Conservation (phyloP, 1,140 invertebrate genomes). For the Drosophila ercepeae region DNA sequence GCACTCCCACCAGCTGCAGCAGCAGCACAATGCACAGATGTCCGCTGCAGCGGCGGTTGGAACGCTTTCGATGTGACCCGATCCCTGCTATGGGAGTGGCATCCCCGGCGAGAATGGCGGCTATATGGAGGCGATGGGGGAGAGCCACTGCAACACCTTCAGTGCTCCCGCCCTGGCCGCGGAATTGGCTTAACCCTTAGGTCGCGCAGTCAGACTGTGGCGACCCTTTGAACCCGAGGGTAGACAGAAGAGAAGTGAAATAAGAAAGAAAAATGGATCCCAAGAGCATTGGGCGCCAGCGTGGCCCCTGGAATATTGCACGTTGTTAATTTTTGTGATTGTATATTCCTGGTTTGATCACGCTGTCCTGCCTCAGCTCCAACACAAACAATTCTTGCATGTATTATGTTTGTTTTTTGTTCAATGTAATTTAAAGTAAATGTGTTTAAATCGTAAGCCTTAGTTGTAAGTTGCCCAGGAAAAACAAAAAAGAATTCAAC, state of each 20-base stretch:
- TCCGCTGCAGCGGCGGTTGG: slow-evolving; percentile 72
- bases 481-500: slow-evolving; percentile 54
- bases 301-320: slow-evolving; percentile 73
- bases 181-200: slow-evolving; percentile 59
- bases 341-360: slow-evolving; percentile 68
- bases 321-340: slow-evolving; percentile 83
- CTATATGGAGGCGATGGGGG: slow-evolving; percentile 53
- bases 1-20: slow-evolving; percentile 75
- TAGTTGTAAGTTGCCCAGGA: slow-evolving; percentile 52
- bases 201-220: slow-evolving; percentile 52
- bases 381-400: slow-evolving; percentile 31
- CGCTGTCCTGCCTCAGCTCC: slow-evolving; percentile 16
- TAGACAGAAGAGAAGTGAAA: neutral
- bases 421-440: slow-evolving; percentile 58
- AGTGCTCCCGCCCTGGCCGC: slow-evolving; percentile 63
- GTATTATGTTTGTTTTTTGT: slow-evolving; percentile 75
- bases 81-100: slow-evolving; percentile 30
- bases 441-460: slow-evolving; percentile 46
- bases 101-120: slow-evolving; percentile 15
- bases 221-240: neutral
- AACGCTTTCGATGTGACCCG: slow-evolving; percentile 80
- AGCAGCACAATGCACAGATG: slow-evolving; percentile 73
- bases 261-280: slow-evolving; percentile 11
- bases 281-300: slow-evolving; percentile 20
- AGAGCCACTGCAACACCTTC: slow-evolving; percentile 26